Percentiles rank a stretch among this genome's conserved stretches.
Evolutionary conservation across 1,140 invertebrate genomes (phyloP).

Genomic region (Cotesia vestalis): DNA sequence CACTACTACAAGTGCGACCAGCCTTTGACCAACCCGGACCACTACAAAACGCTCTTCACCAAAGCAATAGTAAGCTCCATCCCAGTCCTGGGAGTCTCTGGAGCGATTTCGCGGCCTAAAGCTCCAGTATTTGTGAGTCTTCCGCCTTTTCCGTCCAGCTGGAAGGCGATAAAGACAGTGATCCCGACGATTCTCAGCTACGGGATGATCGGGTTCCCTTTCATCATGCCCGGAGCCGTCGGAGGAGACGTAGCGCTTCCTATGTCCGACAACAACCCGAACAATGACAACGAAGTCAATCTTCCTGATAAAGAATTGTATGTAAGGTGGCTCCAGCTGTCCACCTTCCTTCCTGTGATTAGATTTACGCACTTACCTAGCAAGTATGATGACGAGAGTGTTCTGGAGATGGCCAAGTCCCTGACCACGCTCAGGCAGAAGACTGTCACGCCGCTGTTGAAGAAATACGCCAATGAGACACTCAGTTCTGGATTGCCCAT

Average conservation of each 20-base stretch:
- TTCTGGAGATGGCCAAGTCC: constrained; percentile 80
- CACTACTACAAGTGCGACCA: constrained; percentile 82
- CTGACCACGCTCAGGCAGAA: constrained; percentile 80
- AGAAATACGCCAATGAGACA: constrained; percentile 79
- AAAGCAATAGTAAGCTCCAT: constrained; percentile 72
- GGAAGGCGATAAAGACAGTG: constrained; percentile 85
- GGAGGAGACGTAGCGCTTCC: constrained; percentile 82
- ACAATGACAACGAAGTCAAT: constrained; percentile 68
- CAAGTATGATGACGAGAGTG: constrained; percentile 81
- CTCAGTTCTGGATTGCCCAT: constrained; percentile 83
- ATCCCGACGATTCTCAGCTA: constrained; percentile 89
- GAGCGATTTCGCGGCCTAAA: constrained; percentile 81
- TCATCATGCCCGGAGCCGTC: constrained; percentile 91
- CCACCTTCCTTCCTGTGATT: constrained; percentile 91
- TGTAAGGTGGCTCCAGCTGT: constrained; percentile 92
- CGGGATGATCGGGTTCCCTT: constrained; percentile 89
- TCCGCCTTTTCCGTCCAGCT: constrained; percentile 85
- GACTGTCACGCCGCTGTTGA: constrained; percentile 77
- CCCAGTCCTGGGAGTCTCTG: constrained; percentile 82
- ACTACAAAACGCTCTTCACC: constrained; percentile 80
- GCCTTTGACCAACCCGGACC: constrained; percentile 79
- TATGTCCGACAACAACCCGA: constrained; percentile 66
- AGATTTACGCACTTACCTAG: constrained; percentile 88
- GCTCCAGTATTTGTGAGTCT: constrained; percentile 87
- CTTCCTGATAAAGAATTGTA: constrained; percentile 88